A percentile compares a stretch with the other conserved stretches of the same genome.
phyloP scores from a whole-genome alignment of 2,797 vertebrate genomes.

The Scleropages formosus region DNA sequence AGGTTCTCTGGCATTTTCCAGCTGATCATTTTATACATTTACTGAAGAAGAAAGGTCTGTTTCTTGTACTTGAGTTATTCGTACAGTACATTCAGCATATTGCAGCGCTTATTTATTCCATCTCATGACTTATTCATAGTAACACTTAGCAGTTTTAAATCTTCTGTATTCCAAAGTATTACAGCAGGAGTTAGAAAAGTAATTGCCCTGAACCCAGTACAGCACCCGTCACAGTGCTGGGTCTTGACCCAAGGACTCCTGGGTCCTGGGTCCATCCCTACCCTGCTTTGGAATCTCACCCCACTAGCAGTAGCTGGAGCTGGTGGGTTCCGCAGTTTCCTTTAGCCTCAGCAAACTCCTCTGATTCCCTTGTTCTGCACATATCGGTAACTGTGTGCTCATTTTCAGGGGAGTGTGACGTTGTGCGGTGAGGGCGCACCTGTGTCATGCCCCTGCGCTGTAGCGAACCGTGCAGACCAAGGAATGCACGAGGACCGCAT shows the following conservation, averaged over 20 bases:
- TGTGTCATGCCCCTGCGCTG: not conserved
- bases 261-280: too few species aligned
- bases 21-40: constrained; percentile 17
- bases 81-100: too few species aligned
- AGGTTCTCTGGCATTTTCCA: not conserved
- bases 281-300: not conserved
- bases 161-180: not conserved
- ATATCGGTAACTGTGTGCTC: not conserved
- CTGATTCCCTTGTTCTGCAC: not conserved
- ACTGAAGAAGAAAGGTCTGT: not conserved
- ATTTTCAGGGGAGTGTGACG: not conserved
- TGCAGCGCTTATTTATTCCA: not conserved
- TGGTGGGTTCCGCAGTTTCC: not conserved
- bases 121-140: constrained; percentile 10
- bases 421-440: not conserved
- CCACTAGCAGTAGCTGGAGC: not conserved
- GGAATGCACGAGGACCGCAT: not conserved
- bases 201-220: not conserved
- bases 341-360: too few species aligned
- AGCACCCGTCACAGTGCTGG: not conserved
- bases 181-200: not conserved
- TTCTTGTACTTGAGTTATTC: not conserved
- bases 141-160: constrained; percentile 8
- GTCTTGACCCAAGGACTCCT: constrained; percentile 3
- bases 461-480: constrained; percentile 1